These are phyloP conservation scores for Lithosia quadra DNA, from an alignment of 2,888 invertebrate genomes.

Conservation along the genomic window DNA sequence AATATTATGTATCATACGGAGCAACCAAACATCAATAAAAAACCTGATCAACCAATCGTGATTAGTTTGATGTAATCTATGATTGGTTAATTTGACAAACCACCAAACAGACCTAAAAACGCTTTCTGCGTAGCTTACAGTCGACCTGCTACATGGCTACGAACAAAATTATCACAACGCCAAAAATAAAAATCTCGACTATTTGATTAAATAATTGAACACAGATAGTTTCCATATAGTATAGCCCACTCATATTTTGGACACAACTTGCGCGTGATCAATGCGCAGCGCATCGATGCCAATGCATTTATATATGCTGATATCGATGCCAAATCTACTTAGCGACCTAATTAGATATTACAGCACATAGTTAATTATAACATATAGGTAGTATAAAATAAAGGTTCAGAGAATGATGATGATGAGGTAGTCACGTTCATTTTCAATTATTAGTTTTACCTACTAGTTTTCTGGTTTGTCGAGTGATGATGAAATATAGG, in stretches of 20 bases:
- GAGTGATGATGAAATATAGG: background rate
- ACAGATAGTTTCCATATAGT: conserved; percentile 8
- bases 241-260: conserved; percentile 51
- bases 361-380: conserved; percentile 19
- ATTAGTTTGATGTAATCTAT: no score
- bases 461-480: background rate
- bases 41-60: no score
- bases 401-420: no score
- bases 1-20: no score
- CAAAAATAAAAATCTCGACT: background rate
- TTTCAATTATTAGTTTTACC: background rate
- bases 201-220: background rate
- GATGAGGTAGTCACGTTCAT: conserved; percentile 26
- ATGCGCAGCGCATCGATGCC: conserved; percentile 52
- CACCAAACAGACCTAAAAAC: no score
- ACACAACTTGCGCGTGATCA: conserved; percentile 53
- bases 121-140: no score
- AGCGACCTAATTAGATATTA: conserved; percentile 50
- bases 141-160: background rate
- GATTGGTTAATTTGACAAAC: no score
- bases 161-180: background rate
- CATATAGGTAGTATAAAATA: no score
- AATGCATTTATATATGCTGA: conserved; percentile 58
- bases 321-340: conserved; percentile 58
- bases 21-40: no score